Evolutionary conservation across 1,140 invertebrate genomes (phyloP).

Genomic region (Drosophila triauraria): DNA sequence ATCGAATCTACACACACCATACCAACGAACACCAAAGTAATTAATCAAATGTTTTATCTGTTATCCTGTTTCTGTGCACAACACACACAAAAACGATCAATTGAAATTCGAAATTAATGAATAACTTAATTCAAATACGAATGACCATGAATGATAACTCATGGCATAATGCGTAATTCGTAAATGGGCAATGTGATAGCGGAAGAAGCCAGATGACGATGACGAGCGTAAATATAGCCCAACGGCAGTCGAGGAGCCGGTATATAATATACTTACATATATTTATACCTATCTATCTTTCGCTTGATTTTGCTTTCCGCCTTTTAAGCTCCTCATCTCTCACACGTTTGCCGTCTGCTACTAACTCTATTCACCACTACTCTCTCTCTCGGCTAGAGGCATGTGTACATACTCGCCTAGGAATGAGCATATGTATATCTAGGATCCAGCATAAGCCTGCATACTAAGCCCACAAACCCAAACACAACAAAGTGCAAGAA

Average conservation of each 20-base stretch:
- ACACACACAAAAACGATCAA: constrained; percentile 39
- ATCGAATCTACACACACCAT: constrained; percentile 17
- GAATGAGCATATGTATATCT: constrained; percentile 58
- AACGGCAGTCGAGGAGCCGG: constrained; percentile 88
- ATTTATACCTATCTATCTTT: constrained; percentile 58
- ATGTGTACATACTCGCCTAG: constrained; percentile 76
- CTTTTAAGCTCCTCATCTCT: constrained; percentile 55
- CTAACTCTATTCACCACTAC: constrained; percentile 33
- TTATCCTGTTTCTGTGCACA: constrained; percentile 52
- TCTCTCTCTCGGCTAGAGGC: constrained; percentile 63
- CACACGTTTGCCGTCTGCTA: constrained; percentile 44
- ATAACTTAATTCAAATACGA: too few species aligned
- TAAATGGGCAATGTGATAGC: constrained; percentile 62
- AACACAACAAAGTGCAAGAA: constrained; percentile 5
- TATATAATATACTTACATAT: constrained; percentile 83
- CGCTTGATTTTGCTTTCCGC: constrained; percentile 71
- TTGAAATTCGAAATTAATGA: constrained; percentile 7
- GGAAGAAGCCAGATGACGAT: constrained; percentile 78
- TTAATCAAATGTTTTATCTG: constrained; percentile 45
- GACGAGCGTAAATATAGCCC: constrained; percentile 87
- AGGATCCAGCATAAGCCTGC: constrained; percentile 55
- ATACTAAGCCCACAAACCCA: constrained; percentile 11
- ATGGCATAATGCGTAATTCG: constrained; percentile 30
- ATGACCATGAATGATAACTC: constrained; percentile 1
- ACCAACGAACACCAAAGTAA: constrained; percentile 20